Evolutionary conservation across 1,140 invertebrate species (phyloP), one percentile per base, ranked within the genome.

Genomic region (Lerema accius): DNA sequence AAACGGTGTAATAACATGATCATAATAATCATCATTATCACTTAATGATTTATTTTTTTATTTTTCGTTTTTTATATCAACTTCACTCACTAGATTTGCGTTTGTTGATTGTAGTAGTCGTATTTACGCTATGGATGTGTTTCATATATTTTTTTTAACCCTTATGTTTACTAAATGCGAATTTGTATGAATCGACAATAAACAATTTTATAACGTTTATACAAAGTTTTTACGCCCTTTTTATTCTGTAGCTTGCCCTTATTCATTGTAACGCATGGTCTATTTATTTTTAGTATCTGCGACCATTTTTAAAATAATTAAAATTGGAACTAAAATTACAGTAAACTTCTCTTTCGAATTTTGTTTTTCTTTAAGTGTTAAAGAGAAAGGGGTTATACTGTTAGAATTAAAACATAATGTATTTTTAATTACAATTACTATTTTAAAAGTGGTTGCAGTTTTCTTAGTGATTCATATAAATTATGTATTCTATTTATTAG

Each of bases 41-140:
- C n/a, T n/a, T n/a, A n/a, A 4, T n/a, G n/a, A 4, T 39, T 42
- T 2, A 42, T 42, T 10, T 43, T 17, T 5, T 10, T 49, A 26
- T 28, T 28, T 11, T 48, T 48, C 7, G 11, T 5, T 14, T 49
- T 49, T 49, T 10, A 6, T 14, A 42, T 23, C 51, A 39, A 55
- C 51, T 55, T 23, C 51, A 55, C 50, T 53, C 50, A 53, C 35
- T 53, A 53, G 35, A 53, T 23, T 53, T 53, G 50, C 50, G 40
- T 48, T 10, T 9, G 35, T 35, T 53, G 40, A n/a, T n/a, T n/a
- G 50, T 53, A 17, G 13, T 16, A 35, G 35, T 53, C 15, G 16
- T 39, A 40, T 5, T 6, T 17, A 37, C 0, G 17, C 37, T 17
- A 23, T 51, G 49, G 49, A 51, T 39, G 32, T 23, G 4, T 16